Base-by-base conservation (phyloP, 2,113 vertebrate species). In the Sitta europaea region DNA sequence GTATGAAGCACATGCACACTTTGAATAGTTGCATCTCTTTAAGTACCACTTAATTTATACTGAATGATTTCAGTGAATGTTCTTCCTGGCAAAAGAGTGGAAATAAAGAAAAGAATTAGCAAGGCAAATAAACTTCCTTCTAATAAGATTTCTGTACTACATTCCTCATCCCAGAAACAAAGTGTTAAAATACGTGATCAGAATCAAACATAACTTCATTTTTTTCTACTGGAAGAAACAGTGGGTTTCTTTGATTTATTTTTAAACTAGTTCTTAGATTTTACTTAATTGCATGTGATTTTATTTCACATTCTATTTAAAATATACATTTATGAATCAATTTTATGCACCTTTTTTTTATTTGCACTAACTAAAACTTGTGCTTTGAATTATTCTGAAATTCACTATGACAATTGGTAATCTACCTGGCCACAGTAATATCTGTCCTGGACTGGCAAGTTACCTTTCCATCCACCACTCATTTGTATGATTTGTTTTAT, bases 61-160 rank as follows among this genome's bases (percentile, higher is more conserved):
- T n/a, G 51, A 93, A 91, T 51, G 3, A 79, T 54, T 93, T 86
- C 36, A 50, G 42, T 70, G 51, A 82, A 54, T 62, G 62, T 51
- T 92, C 33, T 76, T 65, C 33, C 45, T 47, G 50, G 23, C 40
- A 66, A 47, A 96, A 82, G 33, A 65, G 33, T 87, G 42, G 33
- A 75, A 79, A 77, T 38, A 92, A 96, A 95, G n/a, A 40, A 82
- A 87, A 81, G 45, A 91, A 89, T 87, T 87, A 81, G 7, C 58
- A 85, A 92, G 71, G 88, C 57, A 91, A 94, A 81, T 67, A 84
- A 92, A 91, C 29, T 73, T 65, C 36, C 4, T 86, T 81, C 65
- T 92, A 89, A 91, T 78, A 91, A 79, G 50, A 73, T 83, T 85
- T 82, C 42, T 78, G 24, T 75, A 28, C 18, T 72, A 45, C n/a